Base-by-base conservation (phyloP, 1,140 invertebrate genomes). In the Drosophila nikananu region DNA sequence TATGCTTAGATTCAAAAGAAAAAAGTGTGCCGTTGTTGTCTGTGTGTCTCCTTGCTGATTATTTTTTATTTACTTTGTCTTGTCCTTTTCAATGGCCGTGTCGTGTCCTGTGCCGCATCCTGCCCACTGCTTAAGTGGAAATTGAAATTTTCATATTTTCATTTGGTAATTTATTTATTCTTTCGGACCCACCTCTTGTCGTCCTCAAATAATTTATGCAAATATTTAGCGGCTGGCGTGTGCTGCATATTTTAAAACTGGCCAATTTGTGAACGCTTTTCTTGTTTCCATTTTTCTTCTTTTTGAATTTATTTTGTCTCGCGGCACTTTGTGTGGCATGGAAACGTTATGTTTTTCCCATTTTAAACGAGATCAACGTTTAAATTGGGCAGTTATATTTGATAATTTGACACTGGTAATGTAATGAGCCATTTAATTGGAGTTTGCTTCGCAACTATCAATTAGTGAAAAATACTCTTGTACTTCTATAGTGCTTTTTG, bases 101-200 rank as follows among this genome's bases (percentile, higher is more conserved):
- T 74, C 75, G 39, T 70, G 61, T 70, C 44, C 49, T 21, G 37
- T 25, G 55, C 41, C 77, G 42, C 55, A 32, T 57, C 59, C 70
- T 77, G 64, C 52, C 72, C 80, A 44, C 48, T 71, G 65, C 70
- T 75, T 83, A 84, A 89, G 86, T 90, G 84, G 81, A 90, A 89
- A 89, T 89, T 89, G 84, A 89, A 89, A 90, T 89, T 90, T 90
- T 87, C 84, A 84, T 89, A 87, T 87, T 87, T 87, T 87, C 81
- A 84, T 89, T 84, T 84, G 68, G 52, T 71, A 78, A 77, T 77
- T 77, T 61, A 57, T 60, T 68, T 71, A 71, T 71, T 67, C 55
- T 80, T 66, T 80, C 15, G 35, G 12, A 9, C 77, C 63, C 48
- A 64, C 39, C 23, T 39, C 25, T 65, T 46, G 72, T 77, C 80